Percentiles rank a stretch among this genome's conserved stretches.
These are phyloP conservation scores for Vimba vimba DNA, from an alignment of 2,113 vertebrate genomes.

Conservation along the genomic window DNA sequence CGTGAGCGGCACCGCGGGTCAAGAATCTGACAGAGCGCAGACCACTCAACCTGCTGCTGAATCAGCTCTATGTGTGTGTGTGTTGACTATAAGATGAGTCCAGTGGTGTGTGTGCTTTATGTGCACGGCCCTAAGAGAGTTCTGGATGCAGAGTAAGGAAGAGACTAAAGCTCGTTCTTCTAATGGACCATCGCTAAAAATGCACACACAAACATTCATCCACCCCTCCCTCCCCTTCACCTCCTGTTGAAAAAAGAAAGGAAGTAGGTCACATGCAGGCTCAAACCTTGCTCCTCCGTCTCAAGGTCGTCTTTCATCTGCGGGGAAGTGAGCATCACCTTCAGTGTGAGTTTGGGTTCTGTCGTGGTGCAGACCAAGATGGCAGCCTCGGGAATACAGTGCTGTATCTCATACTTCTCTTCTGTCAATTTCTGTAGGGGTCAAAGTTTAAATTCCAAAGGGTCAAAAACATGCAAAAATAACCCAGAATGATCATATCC, in stretches of 20 bases:
- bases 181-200: neutral
- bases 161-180: constrained; percentile 6
- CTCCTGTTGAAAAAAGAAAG: neutral
- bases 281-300: constrained; percentile 48
- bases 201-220: constrained; percentile 26
- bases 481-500: neutral
- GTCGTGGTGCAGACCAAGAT: constrained; percentile 88
- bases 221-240: neutral
- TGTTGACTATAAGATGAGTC: neutral
- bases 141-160: constrained; percentile 17
- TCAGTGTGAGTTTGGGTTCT: constrained; percentile 92
- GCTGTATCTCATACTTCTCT: constrained; percentile 91
- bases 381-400: constrained; percentile 88
- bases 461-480: neutral
- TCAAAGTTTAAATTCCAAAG: constrained; percentile 46
- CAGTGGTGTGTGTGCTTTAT: constrained; percentile 30
- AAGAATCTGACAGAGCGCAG: neutral
- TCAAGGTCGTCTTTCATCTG: constrained; percentile 80
- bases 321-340: constrained; percentile 94
- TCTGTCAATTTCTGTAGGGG: constrained; percentile 92
- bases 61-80: constrained; percentile 9
- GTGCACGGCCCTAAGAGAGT: neutral
- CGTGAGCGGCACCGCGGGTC: neutral
- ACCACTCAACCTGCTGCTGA: constrained; percentile 10
- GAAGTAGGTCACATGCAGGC: neutral